phyloP scores from a whole-genome alignment of 2,113 vertebrate species.

The Vicugna pacos region DNA sequence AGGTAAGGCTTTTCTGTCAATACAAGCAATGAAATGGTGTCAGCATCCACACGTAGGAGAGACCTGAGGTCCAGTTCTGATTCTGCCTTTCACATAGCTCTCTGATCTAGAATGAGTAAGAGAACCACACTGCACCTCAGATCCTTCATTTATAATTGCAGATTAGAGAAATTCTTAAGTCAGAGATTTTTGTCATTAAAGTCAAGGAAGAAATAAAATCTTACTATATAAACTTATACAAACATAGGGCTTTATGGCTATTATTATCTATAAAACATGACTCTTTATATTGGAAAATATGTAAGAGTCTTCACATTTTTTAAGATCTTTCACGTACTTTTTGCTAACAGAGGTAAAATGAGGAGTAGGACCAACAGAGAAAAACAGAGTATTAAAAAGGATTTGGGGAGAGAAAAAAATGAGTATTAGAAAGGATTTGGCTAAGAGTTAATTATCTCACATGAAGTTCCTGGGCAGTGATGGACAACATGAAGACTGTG shows the following conservation, averaged over 20 bases:
- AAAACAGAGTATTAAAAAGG: background rate
- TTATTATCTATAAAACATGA: background rate
- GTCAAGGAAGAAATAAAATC: background rate
- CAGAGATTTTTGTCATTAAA: background rate
- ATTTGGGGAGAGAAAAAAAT: background rate
- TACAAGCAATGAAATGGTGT: background rate
- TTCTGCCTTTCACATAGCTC: background rate
- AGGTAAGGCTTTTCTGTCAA: conserved; percentile 14
- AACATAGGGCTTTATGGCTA: background rate
- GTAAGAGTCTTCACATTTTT: background rate
- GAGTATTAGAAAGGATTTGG: background rate
- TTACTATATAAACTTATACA: background rate
- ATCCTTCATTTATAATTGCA: background rate
- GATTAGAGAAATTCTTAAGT: background rate
- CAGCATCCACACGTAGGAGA: background rate
- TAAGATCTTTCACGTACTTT: background rate
- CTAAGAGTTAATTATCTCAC: background rate
- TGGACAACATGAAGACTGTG: background rate
- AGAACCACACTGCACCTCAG: background rate
- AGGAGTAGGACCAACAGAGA: background rate
- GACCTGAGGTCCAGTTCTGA: background rate
- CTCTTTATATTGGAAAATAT: background rate
- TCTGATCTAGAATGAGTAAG: background rate
- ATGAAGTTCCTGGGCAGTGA: background rate
- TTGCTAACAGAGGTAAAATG: background rate